Evolutionary conservation across 1,140 invertebrate species (phyloP), one percentile per base, ranked within the genome.

Genomic region (Bombus sibiricus): DNA sequence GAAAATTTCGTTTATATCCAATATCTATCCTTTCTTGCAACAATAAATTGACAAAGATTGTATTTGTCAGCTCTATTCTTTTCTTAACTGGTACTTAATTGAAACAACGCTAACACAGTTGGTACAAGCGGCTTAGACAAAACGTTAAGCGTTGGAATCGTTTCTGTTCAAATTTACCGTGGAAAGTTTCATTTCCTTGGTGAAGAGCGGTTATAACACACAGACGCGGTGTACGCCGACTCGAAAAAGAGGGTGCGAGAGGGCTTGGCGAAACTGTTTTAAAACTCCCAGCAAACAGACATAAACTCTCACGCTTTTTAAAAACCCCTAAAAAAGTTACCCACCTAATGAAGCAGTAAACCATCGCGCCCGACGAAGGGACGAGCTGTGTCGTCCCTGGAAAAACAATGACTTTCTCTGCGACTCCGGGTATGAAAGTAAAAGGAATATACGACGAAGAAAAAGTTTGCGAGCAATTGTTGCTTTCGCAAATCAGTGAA

Each of bases 221-320:
- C 85, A 71, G 84, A 81, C 73, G 32, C 78, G 87, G 68, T 68
- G 89, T 59, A 78, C 32, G 77, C 79, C 82, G 74, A 88, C 81
- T 82, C 76, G 74, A 72, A 72, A 66, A 62, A 62, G 59, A 62
- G 66, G 66, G 18, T 83, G 66, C 77, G 41, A 80, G 39, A 64
- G 71, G 62, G 83, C 28, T 47, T 25, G 62, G 83, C 57, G 85
- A 91, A 93, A 92, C 89, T 92, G 91, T 93, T 93, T 92, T 92
- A 93, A 93, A 94, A 93, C 89, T 93, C 92, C 69, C 85, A 81
- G 88, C 88, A 89, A 92, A 87, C 88, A 83, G 79, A 87, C 90
- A 87, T 92, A 92, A 92, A 93, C 89, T 90, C 86, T 90, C 84
- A 76, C 78, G 87, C 91, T 92, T 91, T 92, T 93, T 92, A 92